These are phyloP conservation scores for Keiferia lycopersicella DNA, from an alignment of 2,888 invertebrate genomes.

Conservation along the genomic window DNA sequence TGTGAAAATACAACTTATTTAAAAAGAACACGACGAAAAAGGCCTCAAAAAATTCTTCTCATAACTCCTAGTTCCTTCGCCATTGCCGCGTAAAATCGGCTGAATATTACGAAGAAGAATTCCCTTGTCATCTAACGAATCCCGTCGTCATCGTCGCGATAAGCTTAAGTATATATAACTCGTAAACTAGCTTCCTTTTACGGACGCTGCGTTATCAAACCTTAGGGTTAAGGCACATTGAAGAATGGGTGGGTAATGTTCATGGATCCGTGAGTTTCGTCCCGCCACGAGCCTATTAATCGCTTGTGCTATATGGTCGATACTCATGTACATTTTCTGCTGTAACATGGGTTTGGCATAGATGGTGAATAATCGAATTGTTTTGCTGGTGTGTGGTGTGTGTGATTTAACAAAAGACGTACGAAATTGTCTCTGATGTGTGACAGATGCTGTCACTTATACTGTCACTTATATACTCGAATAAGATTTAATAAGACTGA, in stretches of 20 bases:
- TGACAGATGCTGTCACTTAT: too few relatives aligned
- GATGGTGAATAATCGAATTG: too few relatives aligned
- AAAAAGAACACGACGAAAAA: too few relatives aligned
- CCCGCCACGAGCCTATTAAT: background rate
- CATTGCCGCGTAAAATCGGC: constrained; percentile 32
- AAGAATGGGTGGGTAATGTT: background rate
- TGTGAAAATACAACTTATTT: too few relatives aligned
- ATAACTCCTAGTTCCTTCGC: background rate
- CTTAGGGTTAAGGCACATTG: constrained; percentile 19
- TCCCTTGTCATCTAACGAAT: constrained; percentile 28
- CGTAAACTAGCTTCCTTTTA: constrained; percentile 60
- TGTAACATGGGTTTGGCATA: too few relatives aligned
- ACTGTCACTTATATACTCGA: too few relatives aligned
- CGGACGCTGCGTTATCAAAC: constrained; percentile 57
- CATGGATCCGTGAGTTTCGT: background rate
- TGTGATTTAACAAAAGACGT: too few relatives aligned
- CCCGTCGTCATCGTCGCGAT: constrained; percentile 57
- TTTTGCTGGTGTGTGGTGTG: too few relatives aligned
- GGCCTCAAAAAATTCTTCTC: background rate
- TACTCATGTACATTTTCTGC: too few relatives aligned
- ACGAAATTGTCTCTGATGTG: too few relatives aligned
- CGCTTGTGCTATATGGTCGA: too few relatives aligned
- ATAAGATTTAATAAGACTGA: too few relatives aligned
- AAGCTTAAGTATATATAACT: constrained; percentile 56
- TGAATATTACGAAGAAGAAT: constrained; percentile 47